Percentiles rank a stretch among this genome's conserved stretches.
Evolutionary conservation across 2,113 vertebrate species (phyloP).

Genomic region (Phylloscopus trochiloides): DNA sequence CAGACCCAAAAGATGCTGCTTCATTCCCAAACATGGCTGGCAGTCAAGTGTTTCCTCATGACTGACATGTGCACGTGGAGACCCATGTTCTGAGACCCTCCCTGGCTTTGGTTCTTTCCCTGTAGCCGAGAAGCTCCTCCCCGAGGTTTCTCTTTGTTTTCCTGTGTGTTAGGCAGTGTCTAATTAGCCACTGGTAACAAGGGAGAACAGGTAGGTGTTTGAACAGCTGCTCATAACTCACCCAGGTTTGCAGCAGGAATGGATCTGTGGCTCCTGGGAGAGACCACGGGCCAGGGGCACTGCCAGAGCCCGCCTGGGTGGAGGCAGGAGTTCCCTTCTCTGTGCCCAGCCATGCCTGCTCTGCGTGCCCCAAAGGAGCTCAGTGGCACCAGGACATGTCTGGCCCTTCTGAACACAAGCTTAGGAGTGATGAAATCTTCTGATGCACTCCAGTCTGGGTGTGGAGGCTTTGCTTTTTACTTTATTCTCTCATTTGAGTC

Average conservation of each 20-base stretch:
- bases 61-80: accelerated
- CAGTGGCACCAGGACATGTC: accelerated
- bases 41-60: background rate
- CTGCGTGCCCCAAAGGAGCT: background rate
- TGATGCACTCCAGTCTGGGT: background rate
- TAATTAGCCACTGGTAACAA: background rate
- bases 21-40: background rate
- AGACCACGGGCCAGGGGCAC: background rate
- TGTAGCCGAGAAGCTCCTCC: background rate
- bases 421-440: background rate
- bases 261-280: background rate
- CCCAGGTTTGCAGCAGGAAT: background rate
- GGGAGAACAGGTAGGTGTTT: background rate
- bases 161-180: no score
- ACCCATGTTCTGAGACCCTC: background rate
- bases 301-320: accelerated
- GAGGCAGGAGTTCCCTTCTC: background rate
- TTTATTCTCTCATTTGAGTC: background rate
- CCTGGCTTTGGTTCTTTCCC: background rate
- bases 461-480: background rate
- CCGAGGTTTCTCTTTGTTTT: background rate
- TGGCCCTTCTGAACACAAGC: accelerated
- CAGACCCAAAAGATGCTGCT: background rate
- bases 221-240: background rate
- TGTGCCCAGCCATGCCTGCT: background rate